A percentile compares a stretch with the other conserved stretches of the same genome.
These are phyloP conservation scores for Neoscelio sp. DNA, from an alignment of 2,888 invertebrate species.

Conservation along the genomic window DNA sequence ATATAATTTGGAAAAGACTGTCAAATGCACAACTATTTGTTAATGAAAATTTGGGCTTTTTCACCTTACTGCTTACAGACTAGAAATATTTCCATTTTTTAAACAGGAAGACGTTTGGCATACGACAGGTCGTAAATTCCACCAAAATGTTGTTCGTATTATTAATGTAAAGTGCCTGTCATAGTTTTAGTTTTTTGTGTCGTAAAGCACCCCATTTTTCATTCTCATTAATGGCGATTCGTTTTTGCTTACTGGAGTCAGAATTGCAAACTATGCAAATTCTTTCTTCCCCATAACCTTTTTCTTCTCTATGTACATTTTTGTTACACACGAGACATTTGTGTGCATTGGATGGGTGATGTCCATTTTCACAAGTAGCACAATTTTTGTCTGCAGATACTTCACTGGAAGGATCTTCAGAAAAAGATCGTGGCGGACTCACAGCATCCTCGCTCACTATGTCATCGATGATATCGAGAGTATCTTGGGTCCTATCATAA, in stretches of 20 bases:
- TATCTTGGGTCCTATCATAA: too few relatives aligned
- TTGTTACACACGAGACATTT: conserved; percentile 14
- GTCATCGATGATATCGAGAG: too few relatives aligned
- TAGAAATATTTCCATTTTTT: conserved; percentile 3
- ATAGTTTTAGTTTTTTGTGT: too few relatives aligned
- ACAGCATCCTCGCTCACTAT: too few relatives aligned
- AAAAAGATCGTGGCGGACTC: neutral
- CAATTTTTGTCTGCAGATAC: neutral
- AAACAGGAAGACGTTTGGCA: neutral
- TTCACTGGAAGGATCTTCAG: too few relatives aligned
- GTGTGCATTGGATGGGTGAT: conserved; percentile 20
- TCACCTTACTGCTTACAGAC: neutral
- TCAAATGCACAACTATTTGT: conserved; percentile 21
- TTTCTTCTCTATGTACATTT: conserved; percentile 40
- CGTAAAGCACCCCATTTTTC: neutral
- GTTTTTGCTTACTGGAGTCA: neutral
- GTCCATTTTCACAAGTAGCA: conserved; percentile 8
- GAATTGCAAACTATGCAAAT: conserved; percentile 19
- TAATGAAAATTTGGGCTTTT: conserved; percentile 1
- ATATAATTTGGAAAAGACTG: too few relatives aligned
- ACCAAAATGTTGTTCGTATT: too few relatives aligned
- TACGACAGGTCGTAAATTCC: neutral
- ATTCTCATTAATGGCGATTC: neutral
- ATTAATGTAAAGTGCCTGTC: neutral
- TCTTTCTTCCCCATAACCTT: conserved; percentile 35